phyloP scores from a whole-genome alignment of 2,113 vertebrate genomes.

The Rhea americana region DNA sequence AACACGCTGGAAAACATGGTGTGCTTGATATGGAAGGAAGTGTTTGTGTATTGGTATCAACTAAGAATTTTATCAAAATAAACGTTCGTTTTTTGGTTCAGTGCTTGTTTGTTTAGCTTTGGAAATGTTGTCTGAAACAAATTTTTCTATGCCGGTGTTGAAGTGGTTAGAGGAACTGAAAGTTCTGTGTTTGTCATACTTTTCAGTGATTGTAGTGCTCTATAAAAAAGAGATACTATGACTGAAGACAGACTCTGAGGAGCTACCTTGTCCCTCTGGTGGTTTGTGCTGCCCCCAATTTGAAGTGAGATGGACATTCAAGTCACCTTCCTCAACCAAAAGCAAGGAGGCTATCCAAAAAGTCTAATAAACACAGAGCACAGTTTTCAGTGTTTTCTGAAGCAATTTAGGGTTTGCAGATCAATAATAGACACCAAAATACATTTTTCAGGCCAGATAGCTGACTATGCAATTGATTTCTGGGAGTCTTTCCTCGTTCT shows the following conservation, averaged over 20 bases:
- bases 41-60: neutral
- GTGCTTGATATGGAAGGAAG: neutral
- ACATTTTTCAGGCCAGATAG: no score
- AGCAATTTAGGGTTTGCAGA: no score
- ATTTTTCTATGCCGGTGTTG: neutral
- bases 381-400: no score
- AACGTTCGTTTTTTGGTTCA: neutral
- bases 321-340: no score
- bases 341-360: no score
- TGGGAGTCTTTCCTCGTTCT: no score
- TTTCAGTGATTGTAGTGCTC: neutral
- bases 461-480: no score
- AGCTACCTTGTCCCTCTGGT: neutral
- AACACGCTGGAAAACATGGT: fast-evolving
- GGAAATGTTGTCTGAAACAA: neutral
- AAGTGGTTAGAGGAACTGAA: neutral
- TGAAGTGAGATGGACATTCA: neutral
- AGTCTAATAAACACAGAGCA: no score
- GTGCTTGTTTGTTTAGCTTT: neutral
- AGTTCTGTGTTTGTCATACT: neutral
- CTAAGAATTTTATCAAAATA: neutral
- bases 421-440: no score
- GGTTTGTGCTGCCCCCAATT: neutral
- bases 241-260: neutral
- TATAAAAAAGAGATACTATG: neutral